Base-by-base conservation (phyloP, 2,797 vertebrate species). In the Cuculus canorus region DNA sequence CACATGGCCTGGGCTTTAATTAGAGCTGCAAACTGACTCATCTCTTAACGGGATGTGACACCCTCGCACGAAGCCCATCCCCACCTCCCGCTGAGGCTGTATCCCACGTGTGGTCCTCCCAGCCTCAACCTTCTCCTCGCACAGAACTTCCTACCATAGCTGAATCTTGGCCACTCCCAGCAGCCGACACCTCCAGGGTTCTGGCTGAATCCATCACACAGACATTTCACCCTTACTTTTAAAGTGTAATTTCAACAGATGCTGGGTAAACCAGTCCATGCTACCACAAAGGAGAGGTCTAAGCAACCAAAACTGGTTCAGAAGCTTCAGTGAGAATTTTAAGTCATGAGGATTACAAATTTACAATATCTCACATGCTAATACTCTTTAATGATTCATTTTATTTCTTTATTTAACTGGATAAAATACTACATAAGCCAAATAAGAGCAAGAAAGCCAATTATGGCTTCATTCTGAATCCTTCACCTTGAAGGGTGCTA, bases 1-100 rank as follows among this genome's bases (percentile, higher is more conserved):
- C 77, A 72, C 72, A 53, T 5, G 65, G 82, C 66, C 90, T 9
- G 28, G 60, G 57, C 25, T 82, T 86, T 89, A 89, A 82, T 86
- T 89, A 86, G 86, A 89, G 82, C 43, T 86, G 66, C 78, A 68
- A 47, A 78, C 32, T 79, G 86, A 89, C 77, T 86, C 90, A 86
- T 70, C 45, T 47, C 50, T 81, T 54, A 69, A 66, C 3, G 18
- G 64, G 85, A 63, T 59, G 77, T 2, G 25, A 73, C 82, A 79
- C n/a, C 71, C 61, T 60, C 81, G 72, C 71, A 72, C 39, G 1
- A 47, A 30, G 39, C 50, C 80, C 60, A 12, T 81, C 70, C 22
- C 60, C 27, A 57, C 43, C 30, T 57, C 85, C 60, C 0, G 4
- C 65, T 52, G 64, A 80, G 28, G 59, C 63, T 80, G 30, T 22